phyloP scores from a whole-genome alignment of 2,888 invertebrate genomes.

The Xestia rhomboidea region DNA sequence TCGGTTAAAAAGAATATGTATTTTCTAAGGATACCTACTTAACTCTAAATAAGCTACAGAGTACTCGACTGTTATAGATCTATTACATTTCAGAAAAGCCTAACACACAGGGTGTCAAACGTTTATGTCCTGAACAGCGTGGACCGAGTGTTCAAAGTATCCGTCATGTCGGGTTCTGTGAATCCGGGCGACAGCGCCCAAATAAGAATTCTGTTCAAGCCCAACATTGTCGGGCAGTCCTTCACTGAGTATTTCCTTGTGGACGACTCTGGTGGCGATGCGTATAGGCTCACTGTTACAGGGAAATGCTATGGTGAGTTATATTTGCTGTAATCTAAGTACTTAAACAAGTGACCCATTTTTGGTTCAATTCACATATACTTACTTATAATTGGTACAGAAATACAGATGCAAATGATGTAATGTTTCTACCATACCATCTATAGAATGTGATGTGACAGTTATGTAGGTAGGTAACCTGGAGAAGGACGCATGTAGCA shows the following conservation, averaged over 20 bases:
- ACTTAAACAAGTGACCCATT: not conserved
- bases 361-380: not conserved
- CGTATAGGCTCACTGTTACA: constrained; percentile 80
- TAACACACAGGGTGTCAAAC: constrained; percentile 81
- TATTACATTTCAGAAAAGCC: constrained; percentile 72
- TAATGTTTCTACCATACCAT: not conserved
- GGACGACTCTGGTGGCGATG: constrained; percentile 81
- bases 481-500: not conserved
- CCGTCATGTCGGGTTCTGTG: constrained; percentile 76
- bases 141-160: constrained; percentile 83
- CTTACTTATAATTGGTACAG: too few species aligned
- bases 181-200: constrained; percentile 75
- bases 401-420: not conserved
- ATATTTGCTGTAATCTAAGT: not conserved
- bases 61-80: not conserved
- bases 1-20: too few species aligned
- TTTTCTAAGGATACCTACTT: too few species aligned
- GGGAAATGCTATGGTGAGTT: constrained; percentile 84
- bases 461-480: not conserved
- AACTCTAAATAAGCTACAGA: not conserved
- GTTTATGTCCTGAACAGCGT: constrained; percentile 82
- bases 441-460: not conserved
- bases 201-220: constrained; percentile 79
- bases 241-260: constrained; percentile 86
- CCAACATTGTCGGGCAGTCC: constrained; percentile 80